Conservation (phyloP, 2,888 invertebrate species). For the Graphium colonna region DNA sequence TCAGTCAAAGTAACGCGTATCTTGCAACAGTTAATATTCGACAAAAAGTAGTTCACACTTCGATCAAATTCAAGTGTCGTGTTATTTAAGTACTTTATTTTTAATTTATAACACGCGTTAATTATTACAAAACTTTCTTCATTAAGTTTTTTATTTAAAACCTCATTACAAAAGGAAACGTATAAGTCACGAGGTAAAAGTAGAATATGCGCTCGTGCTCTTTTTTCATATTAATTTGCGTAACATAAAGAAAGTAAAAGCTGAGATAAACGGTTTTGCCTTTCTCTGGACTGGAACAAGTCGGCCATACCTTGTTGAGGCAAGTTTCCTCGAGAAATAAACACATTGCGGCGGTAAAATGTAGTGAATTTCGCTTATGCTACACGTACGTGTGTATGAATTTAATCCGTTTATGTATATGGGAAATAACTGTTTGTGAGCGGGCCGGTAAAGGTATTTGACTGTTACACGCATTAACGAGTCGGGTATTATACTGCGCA, state of each 20-base stretch:
- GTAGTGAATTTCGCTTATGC: not conserved
- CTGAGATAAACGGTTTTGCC: slow-evolving; percentile 17
- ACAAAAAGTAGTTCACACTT: too few relatives aligned
- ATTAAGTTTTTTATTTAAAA: not conserved
- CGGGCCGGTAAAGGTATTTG: not conserved
- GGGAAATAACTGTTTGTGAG: slow-evolving; percentile 2
- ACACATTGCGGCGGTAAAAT: slow-evolving; percentile 2
- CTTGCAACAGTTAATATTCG: too few relatives aligned
- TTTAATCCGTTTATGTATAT: not conserved
- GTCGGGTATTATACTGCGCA: too few relatives aligned
- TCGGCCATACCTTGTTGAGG: slow-evolving; percentile 20
- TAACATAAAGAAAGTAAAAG: slow-evolving; percentile 25
- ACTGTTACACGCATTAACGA: not conserved
- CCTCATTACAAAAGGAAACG: not conserved
- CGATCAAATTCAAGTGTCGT: too few relatives aligned
- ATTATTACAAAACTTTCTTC: too few relatives aligned
- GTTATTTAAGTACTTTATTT: too few relatives aligned
- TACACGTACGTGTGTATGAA: not conserved
- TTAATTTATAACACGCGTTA: too few relatives aligned
- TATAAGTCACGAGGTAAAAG: slow-evolving; percentile 3
- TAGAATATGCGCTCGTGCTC: not conserved
- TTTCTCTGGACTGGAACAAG: slow-evolving; percentile 21
- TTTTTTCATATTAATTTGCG: slow-evolving; percentile 16
- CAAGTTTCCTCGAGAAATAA: slow-evolving; percentile 4
- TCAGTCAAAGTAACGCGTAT: too few relatives aligned